phyloP scores from a whole-genome alignment of 2,888 invertebrate genomes.

The Thera britannica region DNA sequence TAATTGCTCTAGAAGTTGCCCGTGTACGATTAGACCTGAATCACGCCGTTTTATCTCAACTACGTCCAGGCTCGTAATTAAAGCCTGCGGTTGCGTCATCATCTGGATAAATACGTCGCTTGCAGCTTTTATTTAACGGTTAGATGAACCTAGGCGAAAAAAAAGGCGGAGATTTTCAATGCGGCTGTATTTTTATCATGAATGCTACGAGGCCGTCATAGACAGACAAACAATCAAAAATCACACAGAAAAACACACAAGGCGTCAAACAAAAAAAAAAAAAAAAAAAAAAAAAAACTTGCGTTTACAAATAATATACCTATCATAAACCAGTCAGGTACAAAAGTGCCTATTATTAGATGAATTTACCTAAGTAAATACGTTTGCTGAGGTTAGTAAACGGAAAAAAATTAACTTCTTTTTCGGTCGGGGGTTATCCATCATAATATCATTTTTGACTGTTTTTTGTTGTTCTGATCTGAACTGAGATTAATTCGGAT shows the following conservation, averaged over 20 bases:
- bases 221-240: too few relatives aligned
- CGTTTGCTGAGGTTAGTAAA: too few relatives aligned
- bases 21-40: constrained; percentile 51
- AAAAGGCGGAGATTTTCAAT: too few relatives aligned
- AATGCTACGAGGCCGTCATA: too few relatives aligned
- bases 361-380: too few relatives aligned
- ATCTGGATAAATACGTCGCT: constrained; percentile 45
- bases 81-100: constrained; percentile 53
- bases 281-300: too few relatives aligned
- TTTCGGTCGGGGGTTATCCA: constrained; percentile 40
- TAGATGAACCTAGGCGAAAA: constrained; percentile 23
- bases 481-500: constrained; percentile 61
- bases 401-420: constrained; percentile 35
- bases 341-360: too few relatives aligned
- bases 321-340: too few relatives aligned
- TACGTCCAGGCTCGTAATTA: constrained; percentile 57
- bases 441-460: constrained; percentile 47
- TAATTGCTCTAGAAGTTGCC: constrained; percentile 9
- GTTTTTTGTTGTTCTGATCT: constrained; percentile 61
- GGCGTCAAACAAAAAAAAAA: too few relatives aligned
- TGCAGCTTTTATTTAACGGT: constrained; percentile 1
- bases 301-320: too few relatives aligned
- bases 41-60: constrained; percentile 55
- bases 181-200: too few relatives aligned
- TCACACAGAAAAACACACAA: too few relatives aligned